Evolutionary conservation across 1,140 invertebrate genomes (phyloP).

Genomic region (Parasteatoda tepidariorum): DNA sequence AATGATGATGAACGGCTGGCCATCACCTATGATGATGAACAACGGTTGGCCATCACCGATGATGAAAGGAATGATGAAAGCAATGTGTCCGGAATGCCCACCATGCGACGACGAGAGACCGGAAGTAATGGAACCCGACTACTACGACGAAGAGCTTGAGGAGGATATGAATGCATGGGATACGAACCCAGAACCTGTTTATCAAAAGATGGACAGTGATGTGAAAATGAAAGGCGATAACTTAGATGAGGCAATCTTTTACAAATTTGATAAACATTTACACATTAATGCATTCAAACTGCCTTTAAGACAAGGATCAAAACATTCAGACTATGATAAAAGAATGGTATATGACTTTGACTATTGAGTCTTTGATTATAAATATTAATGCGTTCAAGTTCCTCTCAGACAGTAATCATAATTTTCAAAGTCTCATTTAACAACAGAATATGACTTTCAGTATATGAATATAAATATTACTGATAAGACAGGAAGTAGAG

Average conservation of each 20-base stretch:
- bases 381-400: no score
- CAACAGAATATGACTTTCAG: no score
- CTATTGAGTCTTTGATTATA: background rate
- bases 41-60: slow-evolving; percentile 1
- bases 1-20: background rate
- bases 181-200: background rate
- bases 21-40: background rate
- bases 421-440: no score
- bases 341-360: background rate
- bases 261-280: background rate
- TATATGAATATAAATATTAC: no score
- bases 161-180: slow-evolving; percentile 19
- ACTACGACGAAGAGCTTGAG: slow-evolving; percentile 22
- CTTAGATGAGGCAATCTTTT: background rate
- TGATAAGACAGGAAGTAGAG: no score
- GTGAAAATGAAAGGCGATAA: slow-evolving; percentile 2
- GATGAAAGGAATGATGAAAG: slow-evolving; percentile 8
- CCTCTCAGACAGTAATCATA: no score
- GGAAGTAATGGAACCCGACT: slow-evolving; percentile 5
- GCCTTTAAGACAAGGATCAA: background rate
- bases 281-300: background rate
- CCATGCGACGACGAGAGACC: background rate
- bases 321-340: background rate
- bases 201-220: background rate
- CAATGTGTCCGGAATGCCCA: background rate